Percentiles rank a stretch among this genome's conserved stretches.
These are phyloP conservation scores for Drosophila grimshawi DNA, from an alignment of 1,140 invertebrate genomes.

Conservation along the genomic window DNA sequence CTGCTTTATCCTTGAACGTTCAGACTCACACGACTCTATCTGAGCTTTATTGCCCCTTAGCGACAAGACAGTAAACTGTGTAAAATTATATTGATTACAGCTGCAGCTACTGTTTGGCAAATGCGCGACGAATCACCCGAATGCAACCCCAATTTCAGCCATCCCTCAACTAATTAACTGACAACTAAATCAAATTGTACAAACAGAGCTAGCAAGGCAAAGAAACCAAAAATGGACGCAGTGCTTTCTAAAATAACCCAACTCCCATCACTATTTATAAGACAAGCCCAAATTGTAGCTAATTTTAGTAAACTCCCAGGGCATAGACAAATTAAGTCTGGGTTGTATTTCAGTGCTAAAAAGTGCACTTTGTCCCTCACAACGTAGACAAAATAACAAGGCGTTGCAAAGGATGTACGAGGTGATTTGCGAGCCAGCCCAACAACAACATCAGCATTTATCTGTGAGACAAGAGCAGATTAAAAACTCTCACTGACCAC, in stretches of 20 bases:
- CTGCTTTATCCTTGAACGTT: not conserved
- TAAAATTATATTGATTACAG: slow-evolving; percentile 7
- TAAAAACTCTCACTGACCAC: too few relatives aligned
- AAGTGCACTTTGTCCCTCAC: too few relatives aligned
- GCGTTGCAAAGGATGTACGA: too few relatives aligned
- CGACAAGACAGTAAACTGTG: slow-evolving; percentile 18
- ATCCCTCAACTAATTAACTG: not conserved
- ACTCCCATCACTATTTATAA: not conserved
- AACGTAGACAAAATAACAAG: too few relatives aligned
- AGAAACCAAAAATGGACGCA: not conserved
- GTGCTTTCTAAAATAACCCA: not conserved
- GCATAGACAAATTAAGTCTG: slow-evolving; percentile 6
- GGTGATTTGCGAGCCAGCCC: too few relatives aligned
- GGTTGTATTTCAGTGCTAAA: not conserved
- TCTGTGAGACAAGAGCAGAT: too few relatives aligned
- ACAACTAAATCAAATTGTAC: too few relatives aligned
- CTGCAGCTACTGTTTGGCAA: not conserved
- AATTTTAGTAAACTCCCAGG: not conserved
- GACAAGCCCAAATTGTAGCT: slow-evolving; percentile 4
- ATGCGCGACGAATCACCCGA: not conserved
- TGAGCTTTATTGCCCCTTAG: slow-evolving; percentile 10
- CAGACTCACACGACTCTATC: not conserved
- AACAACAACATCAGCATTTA: too few relatives aligned
- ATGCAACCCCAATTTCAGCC: slow-evolving; percentile 5
- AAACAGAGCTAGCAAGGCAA: too few relatives aligned